Base-by-base conservation (phyloP, 2,113 vertebrate species). In the Baryphthengus martii region DNA sequence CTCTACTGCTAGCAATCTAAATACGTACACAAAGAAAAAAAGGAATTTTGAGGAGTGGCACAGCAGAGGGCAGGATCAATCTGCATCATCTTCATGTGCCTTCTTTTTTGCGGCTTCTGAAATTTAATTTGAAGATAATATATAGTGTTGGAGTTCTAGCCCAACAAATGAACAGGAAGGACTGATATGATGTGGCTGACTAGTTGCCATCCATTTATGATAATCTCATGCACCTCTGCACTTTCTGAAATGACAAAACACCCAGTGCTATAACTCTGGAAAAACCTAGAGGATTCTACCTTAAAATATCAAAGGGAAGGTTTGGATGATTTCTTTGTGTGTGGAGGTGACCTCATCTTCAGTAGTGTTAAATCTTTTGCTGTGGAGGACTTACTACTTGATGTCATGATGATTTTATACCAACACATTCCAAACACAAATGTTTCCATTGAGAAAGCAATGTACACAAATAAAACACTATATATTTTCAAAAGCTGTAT, bases 31-130 rank as follows among this genome's bases (percentile, higher is more conserved):
- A 92, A 71, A 78, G 65, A 77, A 74, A 56, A 56, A 52, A 76
- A 65, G 17, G 84, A 91, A 79, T 84, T 94, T 83, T 84, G 74
- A 70, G 50, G 72, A 92, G 68, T 75, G 90, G 65, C 3, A 4
- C 1, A 1, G 40, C 23, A 61, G 56, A 31, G 29, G 14, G 20
- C 88, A 94, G 49, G 68, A 86, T 90, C 67, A 74, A 3, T 88
- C 23, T 88, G 44, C 33, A 61, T 72, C 68, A 58, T 88, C 56
- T 86, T 80, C 63, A 56, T 3, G 1, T 61, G 29, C 45, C 19
- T 91, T 91, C 71, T 90, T 35, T 24, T 62, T 88, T 85, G 83
- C 59, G 56, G 82, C 82, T 94, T 85, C 85, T 96, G 91, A 93
- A 88, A 86, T 83, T 93, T 80, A 55, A 45, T 93, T 81, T 75